Evolutionary conservation across 2,888 invertebrate species (phyloP).

Genomic region (Phyllotreta cruciferae): DNA sequence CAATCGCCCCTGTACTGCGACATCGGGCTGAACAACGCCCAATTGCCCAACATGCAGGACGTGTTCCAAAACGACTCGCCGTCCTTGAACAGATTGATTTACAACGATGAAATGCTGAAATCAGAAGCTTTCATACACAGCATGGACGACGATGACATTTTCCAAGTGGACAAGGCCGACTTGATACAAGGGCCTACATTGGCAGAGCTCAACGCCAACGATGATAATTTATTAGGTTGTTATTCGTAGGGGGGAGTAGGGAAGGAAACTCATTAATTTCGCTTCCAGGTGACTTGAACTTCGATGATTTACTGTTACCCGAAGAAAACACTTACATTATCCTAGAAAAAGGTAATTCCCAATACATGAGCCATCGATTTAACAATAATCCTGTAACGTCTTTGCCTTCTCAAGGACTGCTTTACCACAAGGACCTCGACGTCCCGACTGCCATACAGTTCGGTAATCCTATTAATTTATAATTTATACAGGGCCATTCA

Average conservation of each 20-base stretch:
- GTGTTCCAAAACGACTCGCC: slow-evolving; percentile 60
- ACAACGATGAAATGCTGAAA: slow-evolving; percentile 55
- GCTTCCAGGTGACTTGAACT: slow-evolving; percentile 78
- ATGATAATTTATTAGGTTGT: slow-evolving; percentile 77
- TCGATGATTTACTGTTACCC: slow-evolving; percentile 81
- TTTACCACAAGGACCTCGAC: slow-evolving; percentile 54
- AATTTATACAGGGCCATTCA: not conserved
- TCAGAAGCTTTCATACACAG: slow-evolving; percentile 68
- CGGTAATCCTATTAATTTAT: no score
- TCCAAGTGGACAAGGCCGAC: slow-evolving; percentile 88
- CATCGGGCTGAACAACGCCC: slow-evolving; percentile 50
- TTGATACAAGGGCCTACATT: slow-evolving; percentile 82
- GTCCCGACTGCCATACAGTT: slow-evolving; percentile 60
- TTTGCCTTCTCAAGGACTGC: slow-evolving; percentile 50
- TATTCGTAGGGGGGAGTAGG: not conserved
- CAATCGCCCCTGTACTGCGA: slow-evolving; percentile 64
- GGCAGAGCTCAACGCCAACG: slow-evolving; percentile 85
- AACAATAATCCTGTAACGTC: slow-evolving; percentile 52
- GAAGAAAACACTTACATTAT: slow-evolving; percentile 67
- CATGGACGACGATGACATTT: slow-evolving; percentile 89
- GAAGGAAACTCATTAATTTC: not conserved
- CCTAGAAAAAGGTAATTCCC: slow-evolving; percentile 43
- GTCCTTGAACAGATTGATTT: slow-evolving; percentile 56
- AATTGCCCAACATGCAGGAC: slow-evolving; percentile 52
- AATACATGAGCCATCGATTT: slow-evolving; percentile 46